Percentiles rank a stretch among this genome's conserved stretches.
These are phyloP conservation scores for Dendrocincla tyrannina DNA, from an alignment of 2,797 vertebrate genomes.

Conservation along the genomic window DNA sequence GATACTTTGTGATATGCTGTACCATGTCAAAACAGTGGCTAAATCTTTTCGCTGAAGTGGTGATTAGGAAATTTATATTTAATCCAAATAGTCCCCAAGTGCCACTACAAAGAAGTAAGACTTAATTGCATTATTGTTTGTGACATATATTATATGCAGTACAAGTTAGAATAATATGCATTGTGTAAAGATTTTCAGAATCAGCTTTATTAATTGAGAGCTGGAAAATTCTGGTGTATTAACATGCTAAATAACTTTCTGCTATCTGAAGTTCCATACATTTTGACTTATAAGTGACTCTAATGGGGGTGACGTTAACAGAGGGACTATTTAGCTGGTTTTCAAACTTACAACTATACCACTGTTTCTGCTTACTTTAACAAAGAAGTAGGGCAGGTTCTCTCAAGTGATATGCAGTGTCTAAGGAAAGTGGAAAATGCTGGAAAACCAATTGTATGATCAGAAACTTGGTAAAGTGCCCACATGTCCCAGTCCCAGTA, in stretches of 20 bases:
- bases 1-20: slow-evolving; percentile 38
- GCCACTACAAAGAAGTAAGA: slow-evolving; percentile 14
- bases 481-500: background rate
- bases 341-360: background rate
- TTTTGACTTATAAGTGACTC: background rate
- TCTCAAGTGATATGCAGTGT: background rate
- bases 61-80: slow-evolving; percentile 57
- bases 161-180: background rate
- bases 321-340: background rate
- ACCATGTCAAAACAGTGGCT: slow-evolving; percentile 17
- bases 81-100: slow-evolving; percentile 35
- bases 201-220: background rate
- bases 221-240: background rate
- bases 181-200: background rate
- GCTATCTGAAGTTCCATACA: background rate
- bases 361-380: background rate
- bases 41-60: slow-evolving; percentile 28
- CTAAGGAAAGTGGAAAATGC: background rate
- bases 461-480: background rate
- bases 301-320: background rate
- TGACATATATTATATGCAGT: background rate
- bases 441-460: background rate
- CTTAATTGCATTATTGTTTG: slow-evolving; percentile 28
- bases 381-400: background rate
- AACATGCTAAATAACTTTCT: background rate